A percentile compares a stretch with the other conserved stretches of the same genome.
Conservation (phyloP, 2,888 invertebrate genomes). For the Spodoptera exigua region DNA sequence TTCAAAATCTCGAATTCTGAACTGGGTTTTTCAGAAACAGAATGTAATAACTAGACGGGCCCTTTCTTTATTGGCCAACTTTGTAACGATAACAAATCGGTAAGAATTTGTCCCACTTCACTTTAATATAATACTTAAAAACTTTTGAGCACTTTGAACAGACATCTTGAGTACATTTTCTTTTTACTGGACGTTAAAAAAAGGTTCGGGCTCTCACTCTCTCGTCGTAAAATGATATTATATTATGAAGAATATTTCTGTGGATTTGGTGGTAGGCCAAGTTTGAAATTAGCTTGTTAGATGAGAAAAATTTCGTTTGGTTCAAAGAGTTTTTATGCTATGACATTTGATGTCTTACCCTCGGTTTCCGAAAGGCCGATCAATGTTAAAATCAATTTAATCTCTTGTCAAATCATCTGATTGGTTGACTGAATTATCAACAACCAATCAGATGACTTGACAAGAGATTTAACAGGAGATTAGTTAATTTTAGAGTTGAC, state of each 20-base stretch:
- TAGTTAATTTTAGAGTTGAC: no score
- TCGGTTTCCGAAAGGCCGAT: no score
- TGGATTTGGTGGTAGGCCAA: slow-evolving; percentile 8
- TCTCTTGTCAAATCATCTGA: no score
- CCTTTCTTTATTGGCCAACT: slow-evolving; percentile 67
- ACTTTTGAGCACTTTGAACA: slow-evolving; percentile 49
- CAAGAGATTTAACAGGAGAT: no score
- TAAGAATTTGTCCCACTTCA: slow-evolving; percentile 57
- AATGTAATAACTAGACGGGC: slow-evolving; percentile 65
- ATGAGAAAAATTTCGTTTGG: no score
- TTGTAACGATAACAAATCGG: slow-evolving; percentile 69
- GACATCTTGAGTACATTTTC: slow-evolving; percentile 50
- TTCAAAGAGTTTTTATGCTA: no score
- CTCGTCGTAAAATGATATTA: slow-evolving; percentile 34
- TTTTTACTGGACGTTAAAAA: slow-evolving; percentile 55
- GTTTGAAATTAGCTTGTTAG: no score
- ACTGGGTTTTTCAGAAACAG: slow-evolving; percentile 43
- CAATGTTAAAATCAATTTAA: no score
- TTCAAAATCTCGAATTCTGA: slow-evolving; percentile 11
- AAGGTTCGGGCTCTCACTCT: slow-evolving; percentile 28
- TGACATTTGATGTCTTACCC: no score
- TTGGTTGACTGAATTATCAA: no score
- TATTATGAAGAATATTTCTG: slow-evolving; percentile 17
- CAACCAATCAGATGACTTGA: no score
- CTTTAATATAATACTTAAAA: slow-evolving; percentile 58